Evolutionary conservation across 2,797 vertebrate species (phyloP).

Genomic region (Odontamblyopus lacepedii): DNA sequence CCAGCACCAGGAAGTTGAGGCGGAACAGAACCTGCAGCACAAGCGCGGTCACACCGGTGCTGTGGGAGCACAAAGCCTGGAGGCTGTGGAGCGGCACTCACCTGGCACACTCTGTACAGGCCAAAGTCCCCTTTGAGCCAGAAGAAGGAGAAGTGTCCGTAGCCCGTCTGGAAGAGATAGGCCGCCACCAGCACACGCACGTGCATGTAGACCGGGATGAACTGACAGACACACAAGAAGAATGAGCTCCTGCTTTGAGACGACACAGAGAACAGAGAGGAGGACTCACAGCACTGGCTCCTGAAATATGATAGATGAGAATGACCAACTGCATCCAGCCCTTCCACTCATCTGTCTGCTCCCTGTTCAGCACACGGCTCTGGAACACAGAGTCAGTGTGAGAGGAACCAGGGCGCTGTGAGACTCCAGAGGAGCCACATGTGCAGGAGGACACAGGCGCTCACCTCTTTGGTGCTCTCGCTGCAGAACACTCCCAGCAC

Average conservation of each 20-base stretch:
- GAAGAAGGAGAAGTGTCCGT: constrained; percentile 98
- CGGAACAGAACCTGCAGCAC: constrained; percentile 90
- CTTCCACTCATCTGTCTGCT: constrained; percentile 99
- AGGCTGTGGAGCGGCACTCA: constrained; percentile 45
- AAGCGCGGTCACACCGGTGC: neutral
- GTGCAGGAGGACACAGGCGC: constrained; percentile 3
- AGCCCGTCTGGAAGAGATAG: constrained; percentile 97
- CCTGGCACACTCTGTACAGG: constrained; percentile 95
- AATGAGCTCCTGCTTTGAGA: neutral
- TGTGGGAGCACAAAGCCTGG: constrained; percentile 11
- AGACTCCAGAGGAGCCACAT: neutral
- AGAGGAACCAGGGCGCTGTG: neutral
- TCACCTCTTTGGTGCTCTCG: constrained; percentile 96
- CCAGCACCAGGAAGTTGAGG: constrained; percentile 95
- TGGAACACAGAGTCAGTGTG: constrained; percentile 43
- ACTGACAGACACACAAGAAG: constrained; percentile 74
- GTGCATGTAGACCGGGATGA: constrained; percentile 98
- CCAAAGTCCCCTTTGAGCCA: constrained; percentile 98
- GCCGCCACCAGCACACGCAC: constrained; percentile 96
- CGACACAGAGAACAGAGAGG: neutral
- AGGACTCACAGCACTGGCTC: constrained; percentile 93
- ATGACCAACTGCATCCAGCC: constrained; percentile 99
- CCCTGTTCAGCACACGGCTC: constrained; percentile 94
- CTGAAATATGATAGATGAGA: constrained; percentile 98
- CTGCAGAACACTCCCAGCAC: constrained; percentile 95